These are phyloP conservation scores for Psettodes erumei DNA, from an alignment of 2,113 vertebrate species.

Conservation along the genomic window DNA sequence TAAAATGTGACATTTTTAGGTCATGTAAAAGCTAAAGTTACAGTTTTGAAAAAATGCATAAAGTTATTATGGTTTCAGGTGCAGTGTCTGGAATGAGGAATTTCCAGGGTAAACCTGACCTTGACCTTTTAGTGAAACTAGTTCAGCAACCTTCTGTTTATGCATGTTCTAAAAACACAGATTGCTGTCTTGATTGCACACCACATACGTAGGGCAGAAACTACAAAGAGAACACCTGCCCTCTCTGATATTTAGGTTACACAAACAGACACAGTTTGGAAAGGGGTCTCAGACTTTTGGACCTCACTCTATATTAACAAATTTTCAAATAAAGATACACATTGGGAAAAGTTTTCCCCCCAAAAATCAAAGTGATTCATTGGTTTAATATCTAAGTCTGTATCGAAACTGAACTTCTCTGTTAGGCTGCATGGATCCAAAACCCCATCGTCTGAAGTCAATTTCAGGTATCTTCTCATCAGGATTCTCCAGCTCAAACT, in stretches of 20 bases:
- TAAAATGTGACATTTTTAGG: neutral
- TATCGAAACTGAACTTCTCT: conserved; percentile 86
- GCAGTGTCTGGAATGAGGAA: no score
- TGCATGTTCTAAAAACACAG: neutral
- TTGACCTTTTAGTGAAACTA: neutral
- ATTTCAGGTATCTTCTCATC: conserved; percentile 82
- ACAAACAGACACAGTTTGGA: no score
- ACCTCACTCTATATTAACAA: no score
- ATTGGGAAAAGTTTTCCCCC: neutral
- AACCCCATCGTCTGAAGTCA: conserved; percentile 87
- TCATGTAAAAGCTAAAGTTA: neutral
- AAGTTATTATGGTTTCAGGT: no score
- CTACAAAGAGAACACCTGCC: neutral
- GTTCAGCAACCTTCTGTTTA: neutral
- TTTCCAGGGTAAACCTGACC: neutral
- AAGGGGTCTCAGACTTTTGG: no score
- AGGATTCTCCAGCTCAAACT: conserved; percentile 86
- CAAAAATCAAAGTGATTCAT: neutral
- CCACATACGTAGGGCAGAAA: neutral
- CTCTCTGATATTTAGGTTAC: neutral
- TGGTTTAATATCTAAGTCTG: conserved; percentile 72
- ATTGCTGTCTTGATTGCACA: neutral
- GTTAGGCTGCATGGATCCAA: conserved; percentile 87
- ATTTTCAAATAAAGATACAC: no score
- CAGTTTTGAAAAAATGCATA: no score